Evolutionary conservation across 2,888 invertebrate species (phyloP), one percentile per base, ranked within the genome.

Genomic region (Tetranychus piercei): DNA sequence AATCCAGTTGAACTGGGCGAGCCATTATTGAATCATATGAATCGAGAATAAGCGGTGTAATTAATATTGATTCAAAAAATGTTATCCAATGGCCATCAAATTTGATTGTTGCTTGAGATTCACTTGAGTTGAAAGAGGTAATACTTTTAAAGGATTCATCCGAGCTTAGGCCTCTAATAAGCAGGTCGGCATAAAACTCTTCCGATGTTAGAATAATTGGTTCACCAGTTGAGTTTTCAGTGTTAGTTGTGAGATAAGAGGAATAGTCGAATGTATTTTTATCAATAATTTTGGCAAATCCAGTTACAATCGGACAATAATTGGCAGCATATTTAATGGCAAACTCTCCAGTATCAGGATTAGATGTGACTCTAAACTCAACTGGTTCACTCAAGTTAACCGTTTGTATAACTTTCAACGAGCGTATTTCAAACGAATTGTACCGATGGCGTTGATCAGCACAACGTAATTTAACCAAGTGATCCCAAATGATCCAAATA

Each of bases 41-140:
- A n/a, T 78, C 75, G 6, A 80, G 75, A 6, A 76, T 20, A 7
- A 76, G 44, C 11, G 65, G 65, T 34, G 66, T 93, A 84, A 97
- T 96, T 71, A 97, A 86, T 90, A 97, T 92, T 1, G 94, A 93
- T 82, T 97, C 97, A 83, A 96, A 88, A 84, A 89, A 96, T 71
- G 94, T 88, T 76, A 96, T 55, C 95, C 95, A 97, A 83, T 95
- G 91, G 78, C 88, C 88, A 75, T 87, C 87, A 94, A 95, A 96
- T 77, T 87, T 85, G 78, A 96, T 85, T 80, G 87, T 84, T 69
- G 92, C 34, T 82, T 84, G 89, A 87, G 81, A 92, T 73, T 90
- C 85, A 22, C 89, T 87, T 81, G 92, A 90, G 0, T 90, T 87
- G 44, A 85, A 82, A 23, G 85, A 81, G 79, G 95, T 90, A 79